phyloP scores from a whole-genome alignment of 2,888 invertebrate genomes.

The Nezara viridula region DNA sequence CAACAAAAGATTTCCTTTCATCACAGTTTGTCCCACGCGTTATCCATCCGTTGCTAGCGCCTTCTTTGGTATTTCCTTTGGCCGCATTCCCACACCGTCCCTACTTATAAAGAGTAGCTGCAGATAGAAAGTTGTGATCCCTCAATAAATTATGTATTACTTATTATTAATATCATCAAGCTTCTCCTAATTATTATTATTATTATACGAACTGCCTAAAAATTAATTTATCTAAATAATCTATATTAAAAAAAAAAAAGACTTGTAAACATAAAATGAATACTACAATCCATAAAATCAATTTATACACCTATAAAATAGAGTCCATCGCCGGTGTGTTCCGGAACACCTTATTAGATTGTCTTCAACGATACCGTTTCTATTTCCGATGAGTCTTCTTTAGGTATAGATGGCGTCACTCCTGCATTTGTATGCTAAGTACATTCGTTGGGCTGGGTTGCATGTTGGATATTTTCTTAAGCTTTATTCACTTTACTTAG shows the following conservation, averaged over 20 bases:
- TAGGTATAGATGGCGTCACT: not conserved
- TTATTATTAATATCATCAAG: not conserved
- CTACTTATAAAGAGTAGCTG: not conserved
- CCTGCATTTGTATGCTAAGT: not conserved
- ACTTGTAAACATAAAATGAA: not conserved
- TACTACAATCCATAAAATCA: not conserved
- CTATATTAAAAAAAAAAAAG: not conserved
- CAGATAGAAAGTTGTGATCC: not conserved
- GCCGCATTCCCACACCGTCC: not conserved
- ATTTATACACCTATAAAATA: not conserved
- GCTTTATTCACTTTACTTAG: not conserved
- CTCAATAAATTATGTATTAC: not conserved
- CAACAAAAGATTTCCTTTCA: not conserved
- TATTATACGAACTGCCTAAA: too few species aligned
- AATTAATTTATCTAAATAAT: not conserved
- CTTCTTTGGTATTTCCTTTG: not conserved
- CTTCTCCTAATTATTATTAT: too few species aligned
- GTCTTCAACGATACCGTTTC: conserved; percentile 8
- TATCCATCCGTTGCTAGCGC: not conserved
- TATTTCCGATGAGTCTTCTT: not conserved
- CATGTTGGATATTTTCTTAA: not conserved
- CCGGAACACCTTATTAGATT: not conserved
- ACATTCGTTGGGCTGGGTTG: not conserved
- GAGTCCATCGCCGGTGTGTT: not conserved
- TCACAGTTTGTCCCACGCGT: not conserved